A percentile compares a stretch with the other conserved stretches of the same genome.
Evolutionary conservation across 2,888 invertebrate species (phyloP).

Genomic region (Phyto melanocephala): DNA sequence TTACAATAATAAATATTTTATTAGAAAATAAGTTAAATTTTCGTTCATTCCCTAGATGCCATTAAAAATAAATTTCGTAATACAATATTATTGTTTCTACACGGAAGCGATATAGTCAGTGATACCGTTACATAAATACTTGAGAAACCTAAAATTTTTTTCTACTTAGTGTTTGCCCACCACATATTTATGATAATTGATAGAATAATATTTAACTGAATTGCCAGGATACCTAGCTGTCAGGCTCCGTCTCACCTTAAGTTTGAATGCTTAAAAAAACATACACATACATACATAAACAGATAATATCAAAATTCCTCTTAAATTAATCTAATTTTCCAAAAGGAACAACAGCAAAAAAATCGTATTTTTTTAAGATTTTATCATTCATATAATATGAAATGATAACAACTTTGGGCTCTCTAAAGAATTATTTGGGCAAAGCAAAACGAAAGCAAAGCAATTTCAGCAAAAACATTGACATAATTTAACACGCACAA

Average conservation of each 20-base stretch:
- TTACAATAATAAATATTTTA: not conserved
- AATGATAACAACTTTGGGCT: constrained; percentile 27
- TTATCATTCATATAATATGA: constrained; percentile 56
- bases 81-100: too few relatives aligned
- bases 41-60: not conserved
- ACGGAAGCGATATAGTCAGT: too few relatives aligned
- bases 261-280: too few relatives aligned
- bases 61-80: not conserved
- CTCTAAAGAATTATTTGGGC: constrained; percentile 45
- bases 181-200: constrained; percentile 22
- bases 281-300: too few relatives aligned
- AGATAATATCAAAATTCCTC: not conserved
- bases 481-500: constrained; percentile 56
- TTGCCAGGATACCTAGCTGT: not conserved
- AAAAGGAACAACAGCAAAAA: too few relatives aligned
- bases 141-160: not conserved
- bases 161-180: not conserved
- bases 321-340: constrained; percentile 57
- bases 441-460: constrained; percentile 10
- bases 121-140: not conserved
- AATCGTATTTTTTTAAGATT: constrained; percentile 36
- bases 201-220: constrained; percentile 1
- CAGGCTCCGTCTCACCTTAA: too few relatives aligned
- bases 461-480: constrained; percentile 47
- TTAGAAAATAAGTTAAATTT: not conserved